phyloP scores from a whole-genome alignment of 2,113 vertebrate species.

The Paracanthobrama guichenoti region DNA sequence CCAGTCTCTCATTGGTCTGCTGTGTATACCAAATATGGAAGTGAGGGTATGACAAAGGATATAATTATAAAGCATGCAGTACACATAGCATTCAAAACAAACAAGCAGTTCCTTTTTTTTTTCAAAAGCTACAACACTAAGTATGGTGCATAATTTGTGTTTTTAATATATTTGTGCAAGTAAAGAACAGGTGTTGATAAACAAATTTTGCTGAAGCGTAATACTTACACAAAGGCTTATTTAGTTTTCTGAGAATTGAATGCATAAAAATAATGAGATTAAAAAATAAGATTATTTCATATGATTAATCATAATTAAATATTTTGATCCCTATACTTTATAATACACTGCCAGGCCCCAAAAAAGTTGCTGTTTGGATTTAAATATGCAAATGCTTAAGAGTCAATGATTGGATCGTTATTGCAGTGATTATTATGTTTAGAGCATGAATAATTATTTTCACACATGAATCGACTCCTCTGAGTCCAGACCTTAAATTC shows the following conservation, averaged over 20 bases:
- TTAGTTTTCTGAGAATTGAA: neutral
- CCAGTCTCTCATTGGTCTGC: slow-evolving; percentile 95
- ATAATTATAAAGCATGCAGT: slow-evolving; percentile 27
- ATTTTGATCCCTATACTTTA: neutral
- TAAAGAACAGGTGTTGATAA: neutral
- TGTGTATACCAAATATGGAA: slow-evolving; percentile 99
- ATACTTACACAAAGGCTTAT: neutral
- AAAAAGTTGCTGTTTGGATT: too few species aligned
- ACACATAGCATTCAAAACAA: slow-evolving; percentile 17
- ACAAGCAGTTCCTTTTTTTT: neutral
- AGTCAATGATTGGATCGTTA: too few species aligned
- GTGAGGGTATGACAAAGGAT: slow-evolving; percentile 84
- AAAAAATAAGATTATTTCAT: neutral
- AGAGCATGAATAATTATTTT: too few species aligned
- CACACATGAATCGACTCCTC: too few species aligned
- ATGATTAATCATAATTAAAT: neutral
- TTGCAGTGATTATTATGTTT: too few species aligned
- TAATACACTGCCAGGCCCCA: too few species aligned
- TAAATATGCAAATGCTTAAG: too few species aligned
- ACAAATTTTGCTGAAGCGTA: neutral
- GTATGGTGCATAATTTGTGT: neutral
- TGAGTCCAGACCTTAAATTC: too few species aligned
- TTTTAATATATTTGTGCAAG: neutral
- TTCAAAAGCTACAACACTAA: neutral
- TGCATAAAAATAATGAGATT: neutral